Percentiles rank a stretch among this genome's conserved stretches.
Conservation (phyloP, 2,888 invertebrate species). For the Metellina segmentata region DNA sequence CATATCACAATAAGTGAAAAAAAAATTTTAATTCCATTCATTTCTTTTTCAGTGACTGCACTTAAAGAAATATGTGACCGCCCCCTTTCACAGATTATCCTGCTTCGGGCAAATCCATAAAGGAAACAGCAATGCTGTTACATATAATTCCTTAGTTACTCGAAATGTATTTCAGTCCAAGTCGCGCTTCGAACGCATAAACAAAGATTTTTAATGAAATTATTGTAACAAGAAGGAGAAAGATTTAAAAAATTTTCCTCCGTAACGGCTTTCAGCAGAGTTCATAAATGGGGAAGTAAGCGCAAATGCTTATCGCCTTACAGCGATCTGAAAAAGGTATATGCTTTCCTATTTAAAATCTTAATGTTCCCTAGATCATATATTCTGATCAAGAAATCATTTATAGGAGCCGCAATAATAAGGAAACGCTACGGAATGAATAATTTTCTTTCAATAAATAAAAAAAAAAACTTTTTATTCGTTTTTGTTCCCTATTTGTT, state of each 20-base stretch:
- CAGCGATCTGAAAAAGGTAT: constrained; percentile 9
- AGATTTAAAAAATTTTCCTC: neutral
- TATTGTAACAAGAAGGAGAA: neutral
- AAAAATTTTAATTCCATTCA: no score
- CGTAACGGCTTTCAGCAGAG: neutral
- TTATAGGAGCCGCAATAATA: neutral
- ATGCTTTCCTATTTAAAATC: constrained; percentile 44
- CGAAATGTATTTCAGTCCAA: constrained; percentile 7
- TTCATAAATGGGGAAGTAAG: neutral
- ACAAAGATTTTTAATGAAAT: constrained; percentile 26
- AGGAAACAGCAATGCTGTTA: neutral
- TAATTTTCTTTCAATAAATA: constrained; percentile 47
- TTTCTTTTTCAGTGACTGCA: no score
- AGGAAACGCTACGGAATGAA: constrained; percentile 20
- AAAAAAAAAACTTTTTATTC: constrained; percentile 3
- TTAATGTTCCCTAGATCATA: constrained; percentile 41
- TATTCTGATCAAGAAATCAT: constrained; percentile 48
- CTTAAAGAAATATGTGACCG: no score
- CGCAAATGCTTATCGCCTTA: constrained; percentile 26
- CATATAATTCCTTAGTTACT: constrained; percentile 9
- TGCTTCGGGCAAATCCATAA: neutral
- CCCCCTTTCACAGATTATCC: no score
- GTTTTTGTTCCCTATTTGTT: constrained; percentile 2
- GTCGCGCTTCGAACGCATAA: neutral
- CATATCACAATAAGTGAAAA: no score